A percentile compares a stretch with the other conserved stretches of the same genome.
phyloP scores from a whole-genome alignment of 2,888 invertebrate genomes.

The Pyrrhosoma nymphula region DNA sequence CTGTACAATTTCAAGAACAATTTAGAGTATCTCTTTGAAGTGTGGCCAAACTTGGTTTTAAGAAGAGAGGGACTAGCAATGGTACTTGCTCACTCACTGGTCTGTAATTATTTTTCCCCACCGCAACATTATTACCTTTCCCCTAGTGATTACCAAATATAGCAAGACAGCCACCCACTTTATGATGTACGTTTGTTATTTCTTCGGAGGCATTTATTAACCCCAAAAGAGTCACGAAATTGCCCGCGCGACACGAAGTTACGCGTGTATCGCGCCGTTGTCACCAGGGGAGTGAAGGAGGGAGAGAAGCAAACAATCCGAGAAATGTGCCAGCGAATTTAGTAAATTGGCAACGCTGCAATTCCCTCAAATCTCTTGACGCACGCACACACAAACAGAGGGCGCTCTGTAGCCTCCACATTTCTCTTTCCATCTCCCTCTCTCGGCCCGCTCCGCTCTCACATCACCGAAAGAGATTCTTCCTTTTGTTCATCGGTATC shows the following conservation, averaged over 20 bases:
- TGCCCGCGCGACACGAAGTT: neutral
- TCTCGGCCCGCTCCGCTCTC: neutral
- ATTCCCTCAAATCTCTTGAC: conserved; percentile 9
- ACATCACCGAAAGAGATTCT: conserved; percentile 40
- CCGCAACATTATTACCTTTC: neutral
- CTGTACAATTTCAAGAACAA: too few relatives aligned
- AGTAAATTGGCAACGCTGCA: conserved; percentile 21
- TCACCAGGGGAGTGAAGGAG: neutral
- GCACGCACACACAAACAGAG: neutral
- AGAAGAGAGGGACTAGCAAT: too few relatives aligned
- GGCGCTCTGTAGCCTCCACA: neutral
- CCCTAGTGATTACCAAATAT: neutral
- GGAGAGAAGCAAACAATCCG: neutral
- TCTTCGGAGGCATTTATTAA: too few relatives aligned
- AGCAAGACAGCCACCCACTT: neutral
- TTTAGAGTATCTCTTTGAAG: too few relatives aligned
- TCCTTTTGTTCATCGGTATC: conserved; percentile 54
- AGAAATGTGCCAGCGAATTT: conserved; percentile 24
- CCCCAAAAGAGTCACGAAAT: too few relatives aligned
- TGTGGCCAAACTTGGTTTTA: too few relatives aligned
- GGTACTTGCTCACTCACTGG: too few relatives aligned
- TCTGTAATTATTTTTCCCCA: too few relatives aligned
- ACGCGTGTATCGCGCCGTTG: neutral
- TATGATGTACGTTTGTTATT: neutral
- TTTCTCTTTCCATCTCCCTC: too few relatives aligned